Evolutionary conservation across 2,113 vertebrate species (phyloP), one percentile per base, ranked within the genome.

Genomic region (Helogale parvula): DNA sequence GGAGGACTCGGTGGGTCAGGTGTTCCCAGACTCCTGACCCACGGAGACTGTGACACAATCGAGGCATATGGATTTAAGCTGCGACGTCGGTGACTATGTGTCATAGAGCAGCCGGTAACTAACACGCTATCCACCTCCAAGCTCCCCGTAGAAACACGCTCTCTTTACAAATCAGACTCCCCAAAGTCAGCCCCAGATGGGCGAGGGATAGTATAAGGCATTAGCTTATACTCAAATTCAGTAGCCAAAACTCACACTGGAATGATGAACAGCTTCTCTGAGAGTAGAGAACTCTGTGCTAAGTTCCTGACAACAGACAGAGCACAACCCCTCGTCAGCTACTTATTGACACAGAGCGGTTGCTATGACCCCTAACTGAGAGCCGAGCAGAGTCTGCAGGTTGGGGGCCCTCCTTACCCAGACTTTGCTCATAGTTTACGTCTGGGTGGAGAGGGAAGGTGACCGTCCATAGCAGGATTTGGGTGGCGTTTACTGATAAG

Each of bases 61-160:
- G 15, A 54, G 2, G 23, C 57, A 60, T 76, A 4, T 21, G n/a
- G 10, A 21, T 1, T 1, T 41, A 35, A 41, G 29, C n/a, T 11
- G 10, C 3, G 27, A 65, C 7, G 4, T n/a, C 15, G 4, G 57
- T 13, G 21, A 31, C 4, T 41, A 13, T 16, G 10, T 68, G 19
- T 1, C 10, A 12, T 4, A 5, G 21, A 54, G 29, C 15, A 9
- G 23, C 5, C 15, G 45, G 33, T 45, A 8, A 13, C 25, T 1
- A 54, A 84, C 9, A 3, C 8, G 16, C 47, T 8, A 21, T 11
- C 21, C 4, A 16, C 21, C 3, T 27, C 12, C 38, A 7, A 1
- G 15, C 0, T 1, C 21, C 23, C 25, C 47, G 68, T 38, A 47
- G 9, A 41, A 35, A 23, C 23, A 23, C 35, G 21, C 15, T 33